phyloP scores from a whole-genome alignment of 1,140 invertebrate species.

The Phthorimaea operculella region DNA sequence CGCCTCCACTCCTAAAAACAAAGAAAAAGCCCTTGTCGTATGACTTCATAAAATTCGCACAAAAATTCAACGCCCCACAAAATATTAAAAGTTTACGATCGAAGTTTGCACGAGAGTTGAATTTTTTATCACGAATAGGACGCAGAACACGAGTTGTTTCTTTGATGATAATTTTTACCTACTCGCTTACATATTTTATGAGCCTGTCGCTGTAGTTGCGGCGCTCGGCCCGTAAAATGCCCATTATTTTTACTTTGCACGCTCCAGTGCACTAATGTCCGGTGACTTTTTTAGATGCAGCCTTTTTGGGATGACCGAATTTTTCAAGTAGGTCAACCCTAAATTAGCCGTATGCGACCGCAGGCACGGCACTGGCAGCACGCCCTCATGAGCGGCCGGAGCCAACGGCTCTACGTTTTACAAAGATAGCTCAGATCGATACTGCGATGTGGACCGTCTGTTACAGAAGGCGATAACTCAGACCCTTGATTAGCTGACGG shows the following conservation, averaged over 20 bases:
- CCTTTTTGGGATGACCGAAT: conserved; percentile 43
- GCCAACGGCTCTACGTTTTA: conserved; percentile 24
- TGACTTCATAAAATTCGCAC: background rate
- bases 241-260: background rate
- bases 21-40: background rate
- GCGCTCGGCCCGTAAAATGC: background rate
- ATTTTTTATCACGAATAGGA: background rate
- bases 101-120: conserved; percentile 1
- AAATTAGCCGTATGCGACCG: conserved; percentile 36
- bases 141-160: conserved; percentile 2
- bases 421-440: conserved; percentile 45
- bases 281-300: background rate
- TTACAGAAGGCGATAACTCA: conserved; percentile 17
- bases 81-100: conserved; percentile 1
- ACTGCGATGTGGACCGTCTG: conserved; percentile 26
- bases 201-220: conserved; percentile 1
- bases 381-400: conserved; percentile 24
- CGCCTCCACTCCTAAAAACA: background rate
- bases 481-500: conserved; percentile 13
- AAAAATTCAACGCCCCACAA: background rate
- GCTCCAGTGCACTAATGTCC: background rate
- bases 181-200: background rate
- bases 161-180: conserved; percentile 3
- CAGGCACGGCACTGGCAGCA: conserved; percentile 4
- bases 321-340: conserved; percentile 57